These are phyloP conservation scores for Actinopyga echinites DNA, from an alignment of 53 echinoderm and acorn worm genomes.

Conservation along the genomic window DNA sequence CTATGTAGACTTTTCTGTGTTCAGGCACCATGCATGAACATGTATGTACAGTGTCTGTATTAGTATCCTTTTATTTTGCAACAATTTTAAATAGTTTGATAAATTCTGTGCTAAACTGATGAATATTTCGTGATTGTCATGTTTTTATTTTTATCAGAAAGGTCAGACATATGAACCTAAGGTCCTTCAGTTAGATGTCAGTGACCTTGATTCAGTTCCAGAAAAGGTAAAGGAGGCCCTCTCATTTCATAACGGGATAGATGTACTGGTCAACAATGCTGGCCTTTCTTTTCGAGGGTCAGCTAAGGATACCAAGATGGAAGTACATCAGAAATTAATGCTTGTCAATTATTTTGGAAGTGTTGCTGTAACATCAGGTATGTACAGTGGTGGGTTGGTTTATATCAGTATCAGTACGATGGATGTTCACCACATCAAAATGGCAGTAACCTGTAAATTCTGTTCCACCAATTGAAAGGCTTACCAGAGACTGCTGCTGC, in stretches of 20 bases:
- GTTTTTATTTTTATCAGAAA: neutral
- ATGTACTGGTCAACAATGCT: constrained; percentile 93
- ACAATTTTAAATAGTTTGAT: too few species aligned
- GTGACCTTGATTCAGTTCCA: constrained; percentile 57
- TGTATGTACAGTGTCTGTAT: neutral
- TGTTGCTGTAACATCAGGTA: constrained; percentile 83
- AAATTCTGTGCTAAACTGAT: too few species aligned
- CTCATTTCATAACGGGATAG: constrained; percentile 60
- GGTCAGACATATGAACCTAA: constrained; percentile 54
- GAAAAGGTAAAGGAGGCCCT: constrained; percentile 63
- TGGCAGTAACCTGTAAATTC: neutral
- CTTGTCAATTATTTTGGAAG: constrained; percentile 90
- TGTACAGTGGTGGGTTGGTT: neutral
- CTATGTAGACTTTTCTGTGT: too few species aligned
- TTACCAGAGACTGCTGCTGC: too few species aligned
- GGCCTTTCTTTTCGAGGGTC: constrained; percentile 67
- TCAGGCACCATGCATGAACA: neutral
- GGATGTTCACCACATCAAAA: neutral
- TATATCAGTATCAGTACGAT: neutral
- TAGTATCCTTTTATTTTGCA: too few species aligned
- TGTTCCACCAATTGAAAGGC: too few species aligned
- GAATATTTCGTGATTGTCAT: neutral
- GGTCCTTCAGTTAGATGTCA: constrained; percentile 75
- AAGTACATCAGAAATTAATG: constrained; percentile 88
- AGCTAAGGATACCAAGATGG: constrained; percentile 68